A percentile compares a stretch with the other conserved stretches of the same genome.
phyloP scores from a whole-genome alignment of 2,113 vertebrate genomes.

The Octodon degus region DNA sequence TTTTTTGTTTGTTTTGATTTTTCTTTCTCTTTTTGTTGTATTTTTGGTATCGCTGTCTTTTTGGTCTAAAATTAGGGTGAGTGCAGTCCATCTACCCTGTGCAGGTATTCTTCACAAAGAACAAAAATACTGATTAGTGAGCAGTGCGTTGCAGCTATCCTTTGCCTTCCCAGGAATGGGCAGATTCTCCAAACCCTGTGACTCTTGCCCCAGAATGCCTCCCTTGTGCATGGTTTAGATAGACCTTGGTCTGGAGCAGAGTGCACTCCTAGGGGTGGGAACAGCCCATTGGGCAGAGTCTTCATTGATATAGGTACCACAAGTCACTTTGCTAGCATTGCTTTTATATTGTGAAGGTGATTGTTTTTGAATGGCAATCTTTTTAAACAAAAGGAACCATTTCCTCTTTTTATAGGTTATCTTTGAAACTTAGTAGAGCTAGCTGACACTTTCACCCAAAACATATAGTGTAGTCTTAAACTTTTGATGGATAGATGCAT shows the following conservation, averaged over 20 bases:
- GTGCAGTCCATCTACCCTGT: neutral
- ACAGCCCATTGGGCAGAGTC: neutral
- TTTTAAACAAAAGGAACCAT: neutral
- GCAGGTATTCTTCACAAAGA: neutral
- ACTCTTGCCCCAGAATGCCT: neutral
- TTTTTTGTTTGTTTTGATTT: neutral
- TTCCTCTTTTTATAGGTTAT: neutral
- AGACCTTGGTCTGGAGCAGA: neutral
- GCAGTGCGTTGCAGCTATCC: neutral
- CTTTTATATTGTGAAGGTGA: neutral
- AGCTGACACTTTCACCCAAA: neutral
- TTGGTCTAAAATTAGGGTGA: neutral
- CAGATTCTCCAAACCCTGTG: neutral
- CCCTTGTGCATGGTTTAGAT: neutral
- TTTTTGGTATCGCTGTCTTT: neutral
- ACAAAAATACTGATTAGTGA: neutral
- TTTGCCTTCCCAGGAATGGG: neutral
- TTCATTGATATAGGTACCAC: neutral
- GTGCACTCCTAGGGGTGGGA: neutral
- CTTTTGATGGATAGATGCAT: slow-evolving; percentile 35
- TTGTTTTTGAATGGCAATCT: neutral
- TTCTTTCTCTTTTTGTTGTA: neutral
- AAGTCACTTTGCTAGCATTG: neutral
- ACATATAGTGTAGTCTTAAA: neutral
- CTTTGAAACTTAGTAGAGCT: neutral